Conservation (phyloP, 2,113 vertebrate species). For the Oceanites oceanicus region DNA sequence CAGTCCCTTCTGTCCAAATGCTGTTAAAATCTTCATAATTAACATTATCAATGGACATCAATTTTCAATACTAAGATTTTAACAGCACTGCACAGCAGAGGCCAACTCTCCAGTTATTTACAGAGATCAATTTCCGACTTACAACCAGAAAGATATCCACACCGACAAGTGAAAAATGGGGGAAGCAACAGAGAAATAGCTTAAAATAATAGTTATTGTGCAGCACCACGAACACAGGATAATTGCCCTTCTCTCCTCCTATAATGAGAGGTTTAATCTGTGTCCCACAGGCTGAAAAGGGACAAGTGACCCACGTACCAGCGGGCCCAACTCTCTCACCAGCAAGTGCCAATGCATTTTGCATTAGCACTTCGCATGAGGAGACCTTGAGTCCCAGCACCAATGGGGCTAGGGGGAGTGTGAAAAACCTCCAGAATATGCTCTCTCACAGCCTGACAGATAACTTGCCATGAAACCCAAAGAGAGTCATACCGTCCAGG, state of each 20-base stretch:
- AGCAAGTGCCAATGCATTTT: conserved; percentile 62
- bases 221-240: not conserved
- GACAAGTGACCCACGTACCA: not conserved
- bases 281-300: not conserved
- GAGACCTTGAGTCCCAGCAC: not conserved
- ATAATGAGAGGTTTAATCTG: not conserved
- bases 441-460: conserved; percentile 6
- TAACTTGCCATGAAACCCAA: not conserved
- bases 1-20: not conserved
- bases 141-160: not conserved
- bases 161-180: not conserved
- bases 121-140: not conserved
- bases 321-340: not conserved
- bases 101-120: not conserved
- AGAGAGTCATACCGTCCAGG: not conserved
- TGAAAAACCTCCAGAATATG: conserved; percentile 43
- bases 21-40: not conserved
- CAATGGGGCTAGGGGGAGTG: not conserved
- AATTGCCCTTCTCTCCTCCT: not conserved
- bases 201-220: not conserved
- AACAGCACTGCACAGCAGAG: not conserved
- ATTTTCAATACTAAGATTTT: not conserved
- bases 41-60: not conserved
- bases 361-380: conserved; percentile 38
- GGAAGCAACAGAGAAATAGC: not conserved